Base-by-base conservation (phyloP, 2,113 vertebrate genomes). In the Puntigrus tetrazona region DNA sequence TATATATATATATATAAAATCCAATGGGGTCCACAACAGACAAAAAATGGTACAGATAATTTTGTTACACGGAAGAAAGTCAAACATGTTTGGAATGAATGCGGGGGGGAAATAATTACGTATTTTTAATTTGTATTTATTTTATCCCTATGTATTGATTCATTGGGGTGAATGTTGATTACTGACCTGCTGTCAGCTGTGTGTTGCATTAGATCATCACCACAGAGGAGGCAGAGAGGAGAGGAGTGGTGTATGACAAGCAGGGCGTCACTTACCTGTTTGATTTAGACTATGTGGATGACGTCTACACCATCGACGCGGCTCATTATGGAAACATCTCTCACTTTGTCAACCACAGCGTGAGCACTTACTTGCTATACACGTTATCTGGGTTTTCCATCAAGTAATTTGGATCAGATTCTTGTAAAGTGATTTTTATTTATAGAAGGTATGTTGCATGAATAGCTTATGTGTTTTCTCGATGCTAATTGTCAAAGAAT, bases 261-360 rank as follows among this genome's bases (percentile, higher is more conserved):
- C 96, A 97, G 83, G 97, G 97, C 0, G 94, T 95, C 55, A 98
- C 97, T 0, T 98, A 98, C 92, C 94, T 98, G 47, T 98, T 98
- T 85, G 96, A 98, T 90, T 92, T 98, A 92, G 97, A 98, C 92
- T 98, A 97, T 2, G 95, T 97, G 89, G 97, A 96, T 81, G 97
- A 98, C 1, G 95, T 97, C 1, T 98, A 97, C 90, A 98, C 97
- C 0, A 96, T 98, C 90, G 97, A 98, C 16, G 97, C 97, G 0
- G 96, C 97, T 31, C 93, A 95, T 86, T 95, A 95, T 1, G 97
- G 96, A 81, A 98, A 98, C 92, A 95, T 98, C 89, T 97, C 97
- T 20, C 97, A 98, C 91, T 98, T 98, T 70, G 96, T 98, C 89
- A 98, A 98, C 93, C 97, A 98, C 91, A 97, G 96, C 61, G 96